These are phyloP conservation scores for Rafetus swinhoei DNA, from an alignment of 2,113 vertebrate genomes.

Conservation along the genomic window DNA sequence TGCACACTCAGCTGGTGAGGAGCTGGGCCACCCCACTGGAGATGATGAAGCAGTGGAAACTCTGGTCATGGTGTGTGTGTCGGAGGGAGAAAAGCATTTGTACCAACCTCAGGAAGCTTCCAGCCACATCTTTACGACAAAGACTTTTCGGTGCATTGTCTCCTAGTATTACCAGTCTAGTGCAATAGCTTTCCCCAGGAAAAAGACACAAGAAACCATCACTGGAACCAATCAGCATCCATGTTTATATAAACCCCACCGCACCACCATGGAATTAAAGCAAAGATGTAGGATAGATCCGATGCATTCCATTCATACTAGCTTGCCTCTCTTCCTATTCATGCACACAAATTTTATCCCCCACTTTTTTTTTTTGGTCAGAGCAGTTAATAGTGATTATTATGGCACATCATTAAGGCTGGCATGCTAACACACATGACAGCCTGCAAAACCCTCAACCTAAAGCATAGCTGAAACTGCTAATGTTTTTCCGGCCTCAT, in stretches of 20 bases:
- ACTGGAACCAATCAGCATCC: conserved; percentile 54
- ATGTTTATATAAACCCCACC: conserved; percentile 56
- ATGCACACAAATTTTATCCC: not conserved
- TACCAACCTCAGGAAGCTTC: not conserved
- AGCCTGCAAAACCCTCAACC: not conserved
- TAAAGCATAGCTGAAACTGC: not conserved
- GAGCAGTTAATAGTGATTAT: conserved; percentile 24
- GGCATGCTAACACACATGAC: not conserved
- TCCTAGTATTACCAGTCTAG: not conserved
- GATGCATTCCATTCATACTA: conserved; percentile 24
- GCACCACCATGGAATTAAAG: conserved; percentile 48
- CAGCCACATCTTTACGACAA: not conserved
- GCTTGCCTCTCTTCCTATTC: not conserved
- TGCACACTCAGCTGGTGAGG: not conserved
- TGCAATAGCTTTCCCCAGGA: not conserved
- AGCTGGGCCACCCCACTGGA: not conserved
- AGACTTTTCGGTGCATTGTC: conserved; percentile 7
- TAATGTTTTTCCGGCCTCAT: not conserved
- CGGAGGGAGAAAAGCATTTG: not conserved
- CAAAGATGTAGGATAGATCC: conserved; percentile 36
- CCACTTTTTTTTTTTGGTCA: conserved; percentile 21
- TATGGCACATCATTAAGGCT: not conserved
- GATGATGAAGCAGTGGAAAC: not conserved
- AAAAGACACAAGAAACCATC: conserved; percentile 8
- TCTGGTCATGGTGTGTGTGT: not conserved